Percentiles rank a stretch among this genome's conserved stretches.
Evolutionary conservation across 2,797 vertebrate genomes (phyloP).

Genomic region (Channa striata): DNA sequence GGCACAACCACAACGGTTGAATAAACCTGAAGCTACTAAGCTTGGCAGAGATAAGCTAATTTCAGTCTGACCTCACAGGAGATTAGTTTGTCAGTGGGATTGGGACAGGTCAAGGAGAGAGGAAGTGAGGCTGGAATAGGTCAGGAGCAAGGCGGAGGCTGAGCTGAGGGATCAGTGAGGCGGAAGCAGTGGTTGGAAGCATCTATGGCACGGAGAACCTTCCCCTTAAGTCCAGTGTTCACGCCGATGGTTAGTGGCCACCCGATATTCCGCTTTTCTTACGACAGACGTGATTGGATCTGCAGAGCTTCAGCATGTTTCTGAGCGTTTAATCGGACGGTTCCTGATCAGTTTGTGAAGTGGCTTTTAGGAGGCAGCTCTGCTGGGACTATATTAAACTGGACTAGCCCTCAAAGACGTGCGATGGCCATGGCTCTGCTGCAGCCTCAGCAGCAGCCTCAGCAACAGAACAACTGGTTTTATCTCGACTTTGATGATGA

Average conservation of each 20-base stretch:
- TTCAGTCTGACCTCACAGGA: constrained; percentile 63
- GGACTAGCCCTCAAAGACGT: background rate
- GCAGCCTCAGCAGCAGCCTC: constrained; percentile 66
- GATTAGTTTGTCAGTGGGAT: constrained; percentile 75
- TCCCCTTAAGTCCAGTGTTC: constrained; percentile 15
- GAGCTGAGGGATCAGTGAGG: background rate
- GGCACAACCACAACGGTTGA: constrained; percentile 43
- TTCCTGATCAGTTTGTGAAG: constrained; percentile 9
- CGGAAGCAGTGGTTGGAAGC: constrained; percentile 1
- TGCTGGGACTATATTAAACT: background rate
- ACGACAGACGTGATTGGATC: background rate
- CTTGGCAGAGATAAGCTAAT: constrained; percentile 72
- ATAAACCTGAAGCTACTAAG: constrained; percentile 63
- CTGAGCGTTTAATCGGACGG: constrained; percentile 7
- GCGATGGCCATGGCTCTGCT: constrained; percentile 75
- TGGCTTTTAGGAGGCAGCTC: background rate
- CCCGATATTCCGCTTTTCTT: background rate
- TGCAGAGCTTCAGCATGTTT: constrained; percentile 1
- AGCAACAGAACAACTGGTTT: constrained; percentile 59
- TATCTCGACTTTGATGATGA: constrained; percentile 83
- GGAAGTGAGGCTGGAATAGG: constrained; percentile 34
- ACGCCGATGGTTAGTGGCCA: background rate
- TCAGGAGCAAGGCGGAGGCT: background rate
- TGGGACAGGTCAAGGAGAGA: constrained; percentile 34
- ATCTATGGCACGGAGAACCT: constrained; percentile 39